Evolutionary conservation across 2,113 vertebrate species (phyloP).

Genomic region (Caranx melampygus): DNA sequence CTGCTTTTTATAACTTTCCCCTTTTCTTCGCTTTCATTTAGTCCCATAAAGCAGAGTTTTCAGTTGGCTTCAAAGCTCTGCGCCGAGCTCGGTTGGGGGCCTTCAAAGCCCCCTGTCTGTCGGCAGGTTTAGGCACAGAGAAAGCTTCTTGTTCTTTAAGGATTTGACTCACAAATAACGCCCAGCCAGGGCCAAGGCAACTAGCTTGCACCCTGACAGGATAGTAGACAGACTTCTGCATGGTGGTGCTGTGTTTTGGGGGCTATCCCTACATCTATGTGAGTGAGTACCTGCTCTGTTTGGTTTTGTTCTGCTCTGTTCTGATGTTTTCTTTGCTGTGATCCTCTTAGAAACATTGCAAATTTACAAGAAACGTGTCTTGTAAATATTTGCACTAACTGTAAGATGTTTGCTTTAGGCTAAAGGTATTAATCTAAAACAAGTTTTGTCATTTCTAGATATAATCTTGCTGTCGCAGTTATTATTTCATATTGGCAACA

Average conservation of each 20-base stretch:
- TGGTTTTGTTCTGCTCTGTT: constrained; percentile 46
- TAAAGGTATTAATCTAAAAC: not conserved
- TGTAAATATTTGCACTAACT: constrained; percentile 6
- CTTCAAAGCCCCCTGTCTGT: constrained; percentile 87
- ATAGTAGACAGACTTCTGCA: constrained; percentile 62
- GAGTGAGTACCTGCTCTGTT: constrained; percentile 73
- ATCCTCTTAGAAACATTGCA: constrained; percentile 40
- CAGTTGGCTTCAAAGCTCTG: constrained; percentile 85
- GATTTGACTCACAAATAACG: constrained; percentile 86
- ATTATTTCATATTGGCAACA: constrained; percentile 22
- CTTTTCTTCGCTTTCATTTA: constrained; percentile 75
- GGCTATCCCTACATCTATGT: constrained; percentile 61
- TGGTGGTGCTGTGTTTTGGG: constrained; percentile 69
- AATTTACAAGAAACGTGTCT: constrained; percentile 10
- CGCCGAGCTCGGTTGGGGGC: constrained; percentile 86
- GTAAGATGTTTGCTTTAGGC: constrained; percentile 12
- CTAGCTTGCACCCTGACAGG: constrained; percentile 75
- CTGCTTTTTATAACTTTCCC: constrained; percentile 74
- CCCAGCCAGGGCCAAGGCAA: constrained; percentile 78
- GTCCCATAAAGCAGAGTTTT: constrained; percentile 81
- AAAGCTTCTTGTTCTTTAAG: constrained; percentile 87
- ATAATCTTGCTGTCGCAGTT: constrained; percentile 2
- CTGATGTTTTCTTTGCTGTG: constrained; percentile 44
- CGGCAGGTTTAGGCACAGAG: constrained; percentile 86
- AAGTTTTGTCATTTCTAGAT: not conserved